Percentiles rank a stretch among this genome's conserved stretches.
phyloP scores from a whole-genome alignment of 1,140 invertebrate genomes.

The Lethrus apterus region DNA sequence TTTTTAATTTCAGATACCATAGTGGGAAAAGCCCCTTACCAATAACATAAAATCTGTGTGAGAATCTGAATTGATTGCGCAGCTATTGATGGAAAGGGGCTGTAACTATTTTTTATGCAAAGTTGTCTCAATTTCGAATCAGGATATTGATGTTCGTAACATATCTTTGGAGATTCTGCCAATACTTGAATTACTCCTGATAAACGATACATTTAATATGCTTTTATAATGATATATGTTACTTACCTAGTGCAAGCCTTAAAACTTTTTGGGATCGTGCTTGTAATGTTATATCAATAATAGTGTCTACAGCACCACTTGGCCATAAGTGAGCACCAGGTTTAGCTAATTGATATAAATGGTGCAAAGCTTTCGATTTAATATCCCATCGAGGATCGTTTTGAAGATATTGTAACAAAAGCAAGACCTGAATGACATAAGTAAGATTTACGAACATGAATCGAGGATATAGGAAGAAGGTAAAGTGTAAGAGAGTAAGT shows the following conservation, averaged over 20 bases:
- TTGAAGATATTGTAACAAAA: conserved; percentile 51
- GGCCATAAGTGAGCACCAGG: conserved; percentile 79
- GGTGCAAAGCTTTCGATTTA: conserved; percentile 64
- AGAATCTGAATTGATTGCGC: conserved; percentile 63
- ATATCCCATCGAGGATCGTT: conserved; percentile 62
- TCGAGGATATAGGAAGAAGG: too few relatives aligned
- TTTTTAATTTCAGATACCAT: background rate
- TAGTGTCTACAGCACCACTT: conserved; percentile 46
- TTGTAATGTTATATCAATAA: conserved; percentile 34
- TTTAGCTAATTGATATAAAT: conserved; percentile 68
- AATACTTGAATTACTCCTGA: conserved; percentile 46
- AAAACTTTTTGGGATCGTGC: conserved; percentile 32
- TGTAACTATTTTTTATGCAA: conserved; percentile 51
- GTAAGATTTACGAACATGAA: too few relatives aligned
- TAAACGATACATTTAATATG: background rate
- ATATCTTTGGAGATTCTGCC: conserved; percentile 49
- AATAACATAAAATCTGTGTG: conserved; percentile 59
- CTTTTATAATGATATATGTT: background rate
- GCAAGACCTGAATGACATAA: conserved; percentile 42
- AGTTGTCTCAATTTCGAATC: conserved; percentile 48
- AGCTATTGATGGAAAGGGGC: conserved; percentile 54
- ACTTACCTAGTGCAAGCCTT: conserved; percentile 38
- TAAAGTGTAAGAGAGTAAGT: too few relatives aligned
- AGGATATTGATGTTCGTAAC: conserved; percentile 44
- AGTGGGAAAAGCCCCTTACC: conserved; percentile 37